These are phyloP conservation scores for Linnaemya tessellans DNA, from an alignment of 2,888 invertebrate genomes.

Conservation along the genomic window DNA sequence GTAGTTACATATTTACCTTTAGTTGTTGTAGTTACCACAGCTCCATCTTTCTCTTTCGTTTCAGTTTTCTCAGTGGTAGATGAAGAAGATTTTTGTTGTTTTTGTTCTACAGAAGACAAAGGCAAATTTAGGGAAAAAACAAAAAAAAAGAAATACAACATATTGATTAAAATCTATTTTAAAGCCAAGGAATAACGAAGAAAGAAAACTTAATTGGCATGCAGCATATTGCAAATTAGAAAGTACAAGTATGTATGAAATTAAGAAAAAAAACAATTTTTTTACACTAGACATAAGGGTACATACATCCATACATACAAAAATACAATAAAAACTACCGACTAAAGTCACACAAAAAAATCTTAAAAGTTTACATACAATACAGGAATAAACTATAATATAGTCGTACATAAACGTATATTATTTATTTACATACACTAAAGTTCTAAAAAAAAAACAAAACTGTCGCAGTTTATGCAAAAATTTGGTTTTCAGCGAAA, in stretches of 20 bases:
- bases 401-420: background rate
- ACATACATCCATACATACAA: slow-evolving; percentile 6
- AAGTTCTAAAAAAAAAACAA: slow-evolving; percentile 31
- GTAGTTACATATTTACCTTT: slow-evolving; percentile 84
- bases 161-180: slow-evolving; percentile 27
- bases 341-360: slow-evolving; percentile 2
- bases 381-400: background rate
- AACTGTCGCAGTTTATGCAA: slow-evolving; percentile 7
- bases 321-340: slow-evolving; percentile 16
- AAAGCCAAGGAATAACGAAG: slow-evolving; percentile 30
- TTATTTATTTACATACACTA: slow-evolving; percentile 38
- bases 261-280: slow-evolving; percentile 30
- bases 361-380: background rate
- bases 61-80: slow-evolving; percentile 83
- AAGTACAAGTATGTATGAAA: slow-evolving; percentile 45
- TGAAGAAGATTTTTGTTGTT: slow-evolving; percentile 75
- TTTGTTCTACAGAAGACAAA: slow-evolving; percentile 70
- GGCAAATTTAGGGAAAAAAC: slow-evolving; percentile 18
- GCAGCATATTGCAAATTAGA: slow-evolving; percentile 55
- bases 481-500: slow-evolving; percentile 24
- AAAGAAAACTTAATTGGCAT: slow-evolving; percentile 46
- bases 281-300: slow-evolving; percentile 42
- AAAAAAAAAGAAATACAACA: background rate
- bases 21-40: slow-evolving; percentile 85
- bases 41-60: slow-evolving; percentile 85